Evolutionary conservation across 2,797 vertebrate species (phyloP).

Genomic region (Sebastes variabilis): DNA sequence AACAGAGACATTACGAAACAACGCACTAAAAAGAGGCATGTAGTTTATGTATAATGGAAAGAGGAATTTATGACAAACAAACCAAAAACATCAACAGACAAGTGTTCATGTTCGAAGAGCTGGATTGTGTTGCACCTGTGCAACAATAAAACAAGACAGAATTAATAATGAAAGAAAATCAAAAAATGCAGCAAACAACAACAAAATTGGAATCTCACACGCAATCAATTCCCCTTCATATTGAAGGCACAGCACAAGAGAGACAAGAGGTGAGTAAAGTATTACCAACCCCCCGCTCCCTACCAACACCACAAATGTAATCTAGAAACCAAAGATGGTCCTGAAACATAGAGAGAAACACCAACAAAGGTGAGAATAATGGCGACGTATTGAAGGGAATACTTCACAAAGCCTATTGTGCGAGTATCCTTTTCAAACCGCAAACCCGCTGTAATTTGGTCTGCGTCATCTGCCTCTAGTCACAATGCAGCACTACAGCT

Average conservation of each 20-base stretch:
- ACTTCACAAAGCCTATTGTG: constrained; percentile 84
- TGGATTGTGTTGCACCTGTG: constrained; percentile 8
- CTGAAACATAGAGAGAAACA: constrained; percentile 78
- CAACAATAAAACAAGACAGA: constrained; percentile 32
- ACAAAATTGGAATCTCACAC: constrained; percentile 6
- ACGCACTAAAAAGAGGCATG: neutral
- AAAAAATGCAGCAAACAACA: constrained; percentile 24
- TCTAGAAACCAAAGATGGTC: constrained; percentile 78
- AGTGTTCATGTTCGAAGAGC: neutral
- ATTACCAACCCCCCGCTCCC: constrained; percentile 46
- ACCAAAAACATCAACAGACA: neutral
- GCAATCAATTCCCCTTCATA: constrained; percentile 50
- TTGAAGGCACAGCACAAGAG: constrained; percentile 38
- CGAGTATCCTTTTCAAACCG: constrained; percentile 82
- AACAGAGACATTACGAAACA: neutral
- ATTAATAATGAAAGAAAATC: constrained; percentile 38
- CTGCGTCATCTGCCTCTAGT: constrained; percentile 80
- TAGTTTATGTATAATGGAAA: neutral
- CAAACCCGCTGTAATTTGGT: constrained; percentile 83
- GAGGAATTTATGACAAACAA: neutral
- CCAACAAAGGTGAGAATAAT: constrained; percentile 82
- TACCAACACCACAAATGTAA: constrained; percentile 71
- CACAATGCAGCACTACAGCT: constrained; percentile 83
- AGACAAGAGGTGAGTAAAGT: constrained; percentile 57
- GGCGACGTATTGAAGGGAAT: constrained; percentile 77